Percentiles rank a stretch among this genome's conserved stretches.
Evolutionary conservation across 2,113 vertebrate species (phyloP).

Genomic region (Martes martes): DNA sequence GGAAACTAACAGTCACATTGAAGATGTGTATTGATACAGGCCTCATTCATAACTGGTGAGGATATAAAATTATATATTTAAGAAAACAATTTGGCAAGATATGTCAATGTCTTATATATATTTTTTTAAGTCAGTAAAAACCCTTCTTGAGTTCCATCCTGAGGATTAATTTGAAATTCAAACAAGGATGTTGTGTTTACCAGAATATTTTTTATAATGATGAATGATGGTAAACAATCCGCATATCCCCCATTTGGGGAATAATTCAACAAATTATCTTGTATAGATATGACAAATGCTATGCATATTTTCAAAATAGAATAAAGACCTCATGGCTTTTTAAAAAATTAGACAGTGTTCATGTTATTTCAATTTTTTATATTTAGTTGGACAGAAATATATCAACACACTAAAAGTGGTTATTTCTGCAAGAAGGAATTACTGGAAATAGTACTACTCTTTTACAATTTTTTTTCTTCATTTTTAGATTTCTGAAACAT

Average conservation of each 20-base stretch:
- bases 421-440: not conserved
- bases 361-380: not conserved
- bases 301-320: not conserved
- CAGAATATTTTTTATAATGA: not conserved
- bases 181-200: not conserved
- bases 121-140: not conserved
- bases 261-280: not conserved
- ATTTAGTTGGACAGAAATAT: not conserved
- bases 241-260: not conserved
- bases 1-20: not conserved
- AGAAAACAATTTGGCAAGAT: not conserved
- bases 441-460: not conserved
- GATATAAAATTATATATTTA: not conserved
- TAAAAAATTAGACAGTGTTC: not conserved
- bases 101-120: not conserved
- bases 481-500: not conserved
- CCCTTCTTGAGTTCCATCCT: not conserved
- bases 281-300: not conserved
- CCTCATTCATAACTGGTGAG: not conserved
- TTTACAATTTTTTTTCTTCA: not conserved
- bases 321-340: not conserved
- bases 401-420: not conserved
- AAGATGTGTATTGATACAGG: not conserved
- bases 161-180: not conserved
- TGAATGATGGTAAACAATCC: not conserved